These are phyloP conservation scores for Rostratula benghalensis DNA, from an alignment of 2,113 vertebrate genomes.

Conservation along the genomic window DNA sequence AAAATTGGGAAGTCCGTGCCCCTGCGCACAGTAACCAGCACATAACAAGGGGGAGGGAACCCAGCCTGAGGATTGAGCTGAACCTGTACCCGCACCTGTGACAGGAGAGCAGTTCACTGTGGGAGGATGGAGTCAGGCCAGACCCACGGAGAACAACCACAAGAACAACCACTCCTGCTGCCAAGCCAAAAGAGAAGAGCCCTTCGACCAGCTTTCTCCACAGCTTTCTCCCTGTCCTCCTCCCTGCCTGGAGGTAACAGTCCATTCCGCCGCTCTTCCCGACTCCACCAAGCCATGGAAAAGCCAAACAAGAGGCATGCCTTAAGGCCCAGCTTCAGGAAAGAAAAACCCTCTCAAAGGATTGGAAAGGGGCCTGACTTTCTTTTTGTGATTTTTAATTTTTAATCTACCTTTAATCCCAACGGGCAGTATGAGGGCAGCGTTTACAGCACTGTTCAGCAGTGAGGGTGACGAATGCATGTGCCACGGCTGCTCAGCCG, in stretches of 20 bases:
- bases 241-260: not conserved
- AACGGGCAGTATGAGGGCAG: not conserved
- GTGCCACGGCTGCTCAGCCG: not conserved
- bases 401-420: not conserved
- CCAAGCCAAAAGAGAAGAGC: not conserved
- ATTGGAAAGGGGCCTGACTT: not conserved
- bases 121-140: not conserved
- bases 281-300: not conserved
- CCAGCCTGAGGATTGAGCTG: not conserved
- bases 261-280: accelerated
- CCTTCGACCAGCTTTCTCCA: not conserved
- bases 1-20: accelerated
- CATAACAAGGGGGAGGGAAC: not conserved
- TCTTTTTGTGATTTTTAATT: not conserved
- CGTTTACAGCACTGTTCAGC: not conserved
- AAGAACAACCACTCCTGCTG: not conserved
- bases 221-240: not conserved
- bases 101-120: not conserved
- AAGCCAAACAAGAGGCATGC: not conserved
- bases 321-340: not conserved
- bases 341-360: not conserved
- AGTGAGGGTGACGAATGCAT: not conserved
- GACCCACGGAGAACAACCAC: accelerated
- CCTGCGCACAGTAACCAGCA: accelerated
- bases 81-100: not conserved